Evolutionary conservation across 2,888 invertebrate species (phyloP).

Genomic region (Crepidodera aurea): DNA sequence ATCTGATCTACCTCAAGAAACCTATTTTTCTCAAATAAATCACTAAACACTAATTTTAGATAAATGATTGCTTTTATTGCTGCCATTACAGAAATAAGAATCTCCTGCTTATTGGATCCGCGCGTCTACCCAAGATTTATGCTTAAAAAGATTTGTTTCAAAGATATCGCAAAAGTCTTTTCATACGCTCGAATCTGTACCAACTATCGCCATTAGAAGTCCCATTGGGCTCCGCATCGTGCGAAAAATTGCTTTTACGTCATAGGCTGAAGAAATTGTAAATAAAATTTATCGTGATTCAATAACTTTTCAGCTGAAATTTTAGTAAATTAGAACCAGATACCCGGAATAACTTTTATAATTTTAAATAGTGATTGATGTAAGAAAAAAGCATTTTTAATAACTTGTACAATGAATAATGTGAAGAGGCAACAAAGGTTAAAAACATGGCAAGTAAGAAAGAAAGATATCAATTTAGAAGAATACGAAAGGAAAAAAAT

Average conservation of each 20-base stretch:
- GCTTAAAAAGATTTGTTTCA: constrained; percentile 20
- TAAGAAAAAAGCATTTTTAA: too few relatives aligned
- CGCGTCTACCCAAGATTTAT: constrained; percentile 27
- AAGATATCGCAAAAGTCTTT: constrained; percentile 14
- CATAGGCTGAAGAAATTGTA: too few relatives aligned
- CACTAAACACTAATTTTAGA: constrained; percentile 28
- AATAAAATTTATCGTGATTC: too few relatives aligned
- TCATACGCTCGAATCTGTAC: constrained; percentile 12
- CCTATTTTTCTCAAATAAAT: constrained; percentile 30
- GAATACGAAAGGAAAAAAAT: too few relatives aligned
- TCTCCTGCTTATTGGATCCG: constrained; percentile 28
- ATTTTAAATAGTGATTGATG: too few relatives aligned
- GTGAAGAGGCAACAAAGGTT: too few relatives aligned
- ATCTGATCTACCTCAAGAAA: constrained; percentile 21
- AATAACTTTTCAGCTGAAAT: too few relatives aligned
- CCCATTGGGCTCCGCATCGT: constrained; percentile 10
- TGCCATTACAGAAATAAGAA: constrained; percentile 28
- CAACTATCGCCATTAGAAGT: constrained; percentile 17
- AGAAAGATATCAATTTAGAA: too few relatives aligned
- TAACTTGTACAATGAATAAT: too few relatives aligned
- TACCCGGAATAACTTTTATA: too few relatives aligned
- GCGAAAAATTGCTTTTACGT: constrained; percentile 9
- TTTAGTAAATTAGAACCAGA: too few relatives aligned
- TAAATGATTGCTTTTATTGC: constrained; percentile 28
- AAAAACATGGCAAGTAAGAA: too few relatives aligned